phyloP scores from a whole-genome alignment of 2,113 vertebrate species.

The Loxodonta africana region DNA sequence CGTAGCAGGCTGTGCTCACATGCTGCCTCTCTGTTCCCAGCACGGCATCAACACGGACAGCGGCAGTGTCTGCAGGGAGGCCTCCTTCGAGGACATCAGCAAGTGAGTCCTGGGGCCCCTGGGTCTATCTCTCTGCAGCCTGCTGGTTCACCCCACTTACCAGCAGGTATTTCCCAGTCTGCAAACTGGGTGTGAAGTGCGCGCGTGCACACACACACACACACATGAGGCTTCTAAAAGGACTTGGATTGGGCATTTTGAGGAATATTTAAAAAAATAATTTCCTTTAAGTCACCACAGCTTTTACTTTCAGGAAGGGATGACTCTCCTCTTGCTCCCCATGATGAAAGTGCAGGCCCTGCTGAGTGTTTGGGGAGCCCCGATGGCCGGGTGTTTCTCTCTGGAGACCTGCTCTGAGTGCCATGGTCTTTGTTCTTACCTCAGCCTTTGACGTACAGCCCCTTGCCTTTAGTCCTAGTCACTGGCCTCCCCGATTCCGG shows the following conservation, averaged over 20 bases:
- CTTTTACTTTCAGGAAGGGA: not conserved
- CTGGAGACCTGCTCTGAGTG: not conserved
- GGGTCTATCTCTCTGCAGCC: accelerated
- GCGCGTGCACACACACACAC: not conserved
- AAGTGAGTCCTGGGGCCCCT: slow-evolving; percentile 88
- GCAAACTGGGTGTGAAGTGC: no score
- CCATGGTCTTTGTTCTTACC: not conserved
- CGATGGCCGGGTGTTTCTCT: not conserved
- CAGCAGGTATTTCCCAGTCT: not conserved
- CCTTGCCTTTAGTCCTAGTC: not conserved
- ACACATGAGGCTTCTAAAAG: not conserved
- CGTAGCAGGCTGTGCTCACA: not conserved
- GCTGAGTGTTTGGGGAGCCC: no score
- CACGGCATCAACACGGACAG: slow-evolving; percentile 96
- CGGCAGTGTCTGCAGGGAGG: slow-evolving; percentile 93
- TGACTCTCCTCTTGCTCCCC: not conserved
- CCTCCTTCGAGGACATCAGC: slow-evolving; percentile 97
- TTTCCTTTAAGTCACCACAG: not conserved
- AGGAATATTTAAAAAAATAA: slow-evolving; percentile 31
- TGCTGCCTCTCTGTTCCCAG: slow-evolving; percentile 82
- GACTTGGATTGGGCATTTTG: not conserved
- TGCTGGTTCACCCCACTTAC: accelerated
- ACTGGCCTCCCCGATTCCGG: no score
- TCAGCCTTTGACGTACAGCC: no score
- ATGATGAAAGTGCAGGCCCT: not conserved